Conservation (phyloP, 1,140 invertebrate species). For the Meteorus sp. region DNA sequence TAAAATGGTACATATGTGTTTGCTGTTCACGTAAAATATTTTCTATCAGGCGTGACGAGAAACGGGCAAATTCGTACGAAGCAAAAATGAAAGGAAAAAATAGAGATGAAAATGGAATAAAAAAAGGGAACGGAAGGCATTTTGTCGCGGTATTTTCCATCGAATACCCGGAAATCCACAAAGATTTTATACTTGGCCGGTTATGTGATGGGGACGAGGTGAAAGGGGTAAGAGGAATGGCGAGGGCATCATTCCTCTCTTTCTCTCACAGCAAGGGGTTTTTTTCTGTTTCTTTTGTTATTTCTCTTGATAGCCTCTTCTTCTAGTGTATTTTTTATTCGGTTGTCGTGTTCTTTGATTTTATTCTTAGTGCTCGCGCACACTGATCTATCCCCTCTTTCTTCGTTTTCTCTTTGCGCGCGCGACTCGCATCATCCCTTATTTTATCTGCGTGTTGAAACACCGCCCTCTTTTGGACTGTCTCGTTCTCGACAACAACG, state of each 20-base stretch:
- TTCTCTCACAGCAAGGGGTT: neutral
- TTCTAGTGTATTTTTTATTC: too few species aligned
- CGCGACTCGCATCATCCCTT: slow-evolving; percentile 11
- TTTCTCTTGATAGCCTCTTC: too few species aligned
- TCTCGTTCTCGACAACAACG: slow-evolving; percentile 28
- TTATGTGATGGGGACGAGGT: slow-evolving; percentile 13
- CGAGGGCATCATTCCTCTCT: too few species aligned
- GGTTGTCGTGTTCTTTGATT: too few species aligned
- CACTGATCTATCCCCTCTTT: neutral
- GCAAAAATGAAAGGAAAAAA: slow-evolving; percentile 15
- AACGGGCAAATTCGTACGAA: too few species aligned
- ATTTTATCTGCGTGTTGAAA: too few species aligned
- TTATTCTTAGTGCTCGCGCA: too few species aligned
- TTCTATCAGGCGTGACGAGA: slow-evolving; percentile 25
- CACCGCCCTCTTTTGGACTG: slow-evolving; percentile 24
- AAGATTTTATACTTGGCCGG: slow-evolving; percentile 39
- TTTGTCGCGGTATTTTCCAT: slow-evolving; percentile 45
- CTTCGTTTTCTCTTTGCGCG: slow-evolving; percentile 1
- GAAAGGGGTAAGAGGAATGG: too few species aligned
- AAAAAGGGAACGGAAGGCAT: slow-evolving; percentile 36
- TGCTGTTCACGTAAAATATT: slow-evolving; percentile 22
- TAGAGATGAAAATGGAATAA: neutral
- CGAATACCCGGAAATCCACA: slow-evolving; percentile 46
- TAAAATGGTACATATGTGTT: slow-evolving; percentile 5
- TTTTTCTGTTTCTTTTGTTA: too few species aligned